Percentiles rank a stretch among this genome's conserved stretches.
Conservation (phyloP, 2,888 invertebrate genomes). For the Heliconius sara region DNA sequence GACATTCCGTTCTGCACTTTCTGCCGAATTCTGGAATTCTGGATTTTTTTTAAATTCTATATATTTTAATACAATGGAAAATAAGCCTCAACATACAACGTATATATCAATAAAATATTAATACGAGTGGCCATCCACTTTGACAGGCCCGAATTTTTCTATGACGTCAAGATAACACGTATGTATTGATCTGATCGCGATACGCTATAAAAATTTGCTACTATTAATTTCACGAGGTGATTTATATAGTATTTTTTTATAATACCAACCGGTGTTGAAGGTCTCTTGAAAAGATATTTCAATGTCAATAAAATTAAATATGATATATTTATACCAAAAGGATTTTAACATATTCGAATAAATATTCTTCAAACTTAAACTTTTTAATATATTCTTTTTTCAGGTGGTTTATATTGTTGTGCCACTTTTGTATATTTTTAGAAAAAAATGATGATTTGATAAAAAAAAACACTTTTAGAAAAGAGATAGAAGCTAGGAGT, state of each 20-base stretch:
- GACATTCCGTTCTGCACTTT: too few species aligned
- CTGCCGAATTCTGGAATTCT: too few species aligned
- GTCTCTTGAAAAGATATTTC: neutral
- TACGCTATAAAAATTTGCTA: slow-evolving; percentile 38
- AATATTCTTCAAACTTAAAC: neutral
- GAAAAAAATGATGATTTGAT: neutral
- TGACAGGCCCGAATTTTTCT: slow-evolving; percentile 36
- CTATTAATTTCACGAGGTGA: slow-evolving; percentile 27
- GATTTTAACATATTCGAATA: neutral
- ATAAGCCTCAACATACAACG: neutral
- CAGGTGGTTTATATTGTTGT: neutral
- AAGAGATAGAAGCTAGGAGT: neutral
- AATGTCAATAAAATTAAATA: neutral
- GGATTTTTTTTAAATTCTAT: too few species aligned
- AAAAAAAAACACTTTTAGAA: neutral
- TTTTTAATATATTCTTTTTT: too few species aligned
- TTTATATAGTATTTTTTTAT: slow-evolving; percentile 26
- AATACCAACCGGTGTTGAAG: neutral
- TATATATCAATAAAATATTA: slow-evolving; percentile 26
- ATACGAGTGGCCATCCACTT: slow-evolving; percentile 12
- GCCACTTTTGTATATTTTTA: neutral
- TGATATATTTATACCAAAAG: neutral
- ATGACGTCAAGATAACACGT: slow-evolving; percentile 44
- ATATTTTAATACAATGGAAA: neutral
- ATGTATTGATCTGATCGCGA: slow-evolving; percentile 40